phyloP scores from a whole-genome alignment of 1,140 invertebrate genomes.

The Chironomus striatipennis region DNA sequence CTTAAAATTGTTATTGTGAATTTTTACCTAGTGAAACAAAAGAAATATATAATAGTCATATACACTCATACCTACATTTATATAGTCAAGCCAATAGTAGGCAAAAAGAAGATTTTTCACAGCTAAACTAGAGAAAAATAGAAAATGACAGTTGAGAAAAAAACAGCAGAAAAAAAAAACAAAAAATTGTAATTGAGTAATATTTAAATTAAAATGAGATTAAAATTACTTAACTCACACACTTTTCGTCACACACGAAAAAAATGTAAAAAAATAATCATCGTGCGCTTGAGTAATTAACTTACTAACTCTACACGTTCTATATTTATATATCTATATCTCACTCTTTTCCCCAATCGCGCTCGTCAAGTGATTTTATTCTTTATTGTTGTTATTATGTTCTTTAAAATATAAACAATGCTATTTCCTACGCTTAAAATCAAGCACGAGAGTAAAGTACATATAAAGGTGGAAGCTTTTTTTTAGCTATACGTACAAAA shows the following conservation, averaged over 20 bases:
- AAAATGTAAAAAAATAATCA: neutral
- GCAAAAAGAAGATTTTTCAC: no score
- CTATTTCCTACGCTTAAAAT: neutral
- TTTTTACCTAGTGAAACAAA: no score
- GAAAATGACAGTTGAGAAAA: neutral
- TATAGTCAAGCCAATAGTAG: no score
- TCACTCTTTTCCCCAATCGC: neutral
- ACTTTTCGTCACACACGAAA: neutral
- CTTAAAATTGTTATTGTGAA: no score
- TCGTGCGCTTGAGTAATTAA: conserved; percentile 7
- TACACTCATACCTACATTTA: no score
- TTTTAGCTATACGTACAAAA: neutral
- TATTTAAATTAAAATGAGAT: conserved; percentile 7
- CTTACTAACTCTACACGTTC: neutral
- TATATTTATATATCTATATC: conserved; percentile 1
- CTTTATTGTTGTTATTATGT: no score
- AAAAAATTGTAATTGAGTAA: neutral
- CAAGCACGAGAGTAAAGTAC: neutral
- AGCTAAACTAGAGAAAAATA: neutral
- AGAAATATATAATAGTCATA: no score
- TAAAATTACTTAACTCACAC: conserved; percentile 7
- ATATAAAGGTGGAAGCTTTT: neutral
- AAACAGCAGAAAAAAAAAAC: neutral
- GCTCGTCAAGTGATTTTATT: neutral
- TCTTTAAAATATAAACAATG: neutral